Base-by-base conservation (phyloP, 2,797 vertebrate species). In the Scolopax rusticola region DNA sequence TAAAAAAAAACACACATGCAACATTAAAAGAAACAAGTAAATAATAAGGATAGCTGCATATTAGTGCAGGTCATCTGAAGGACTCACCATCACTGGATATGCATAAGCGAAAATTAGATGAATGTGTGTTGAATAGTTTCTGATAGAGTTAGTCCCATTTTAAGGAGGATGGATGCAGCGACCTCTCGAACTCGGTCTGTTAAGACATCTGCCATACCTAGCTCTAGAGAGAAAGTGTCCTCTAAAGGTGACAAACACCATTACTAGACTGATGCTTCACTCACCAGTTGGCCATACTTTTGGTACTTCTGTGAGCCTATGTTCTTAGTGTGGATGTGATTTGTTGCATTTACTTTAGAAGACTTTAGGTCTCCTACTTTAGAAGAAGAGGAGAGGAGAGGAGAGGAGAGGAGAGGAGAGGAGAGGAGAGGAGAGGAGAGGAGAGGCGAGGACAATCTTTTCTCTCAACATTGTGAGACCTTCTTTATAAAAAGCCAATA, bases 21-120 rank as follows among this genome's bases (percentile, higher is more conserved):
- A 43, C 17, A 48, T 48, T 47, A 36, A 60, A 86, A 67, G 21
- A 89, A 87, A 59, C 5, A 51, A 40, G 19, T 17, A 51, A 61
- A 85, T 40, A 32, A 11, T 43, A 65, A 89, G 17, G 36, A 41
- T 2, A 48, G 47, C 8, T 77, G 25, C 11, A 60, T 7, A 17
- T 33, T 5, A 2, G 30, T 43, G 41, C 23, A 69, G 38, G 59
- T 61, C 5, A 1, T 28, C 56, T 69, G 54, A 80, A 80, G 30
- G 25, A 73, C 7, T 82, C 38, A 19, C 33, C 25, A 5, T 1
- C 2, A 0, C 24, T 73, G 45, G 32, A 41, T 0, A 0, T 33
- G 23, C 6, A 6, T 2, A 36, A 41, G 5, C 71, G 21, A 5
- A 54, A 76, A 73, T 50, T 43, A 76, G 19, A 61, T 17, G 32